Evolutionary conservation across 2,888 invertebrate species (phyloP).

Genomic region (Cecidostiba fungosa): DNA sequence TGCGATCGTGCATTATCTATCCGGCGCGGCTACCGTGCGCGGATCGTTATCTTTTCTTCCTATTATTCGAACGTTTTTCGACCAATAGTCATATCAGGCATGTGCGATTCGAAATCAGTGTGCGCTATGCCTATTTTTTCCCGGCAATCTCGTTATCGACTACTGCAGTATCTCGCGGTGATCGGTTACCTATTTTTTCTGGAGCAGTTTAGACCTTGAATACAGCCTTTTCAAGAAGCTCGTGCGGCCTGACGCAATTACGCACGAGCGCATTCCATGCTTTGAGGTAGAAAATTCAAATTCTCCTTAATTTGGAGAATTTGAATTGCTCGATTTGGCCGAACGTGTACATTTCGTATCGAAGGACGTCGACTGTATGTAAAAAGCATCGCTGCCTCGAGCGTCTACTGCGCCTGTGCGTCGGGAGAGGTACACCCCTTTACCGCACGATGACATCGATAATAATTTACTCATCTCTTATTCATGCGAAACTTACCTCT

Average conservation of each 20-base stretch:
- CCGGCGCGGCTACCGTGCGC: neutral
- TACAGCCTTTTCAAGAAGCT: neutral
- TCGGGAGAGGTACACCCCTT: neutral
- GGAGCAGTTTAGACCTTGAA: conserved; percentile 20
- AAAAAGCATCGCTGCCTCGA: neutral
- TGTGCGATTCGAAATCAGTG: conserved; percentile 28
- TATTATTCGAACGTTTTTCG: conserved; percentile 1
- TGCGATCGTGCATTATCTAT: conserved; percentile 39
- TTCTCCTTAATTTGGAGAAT: neutral
- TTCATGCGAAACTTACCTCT: conserved; percentile 40
- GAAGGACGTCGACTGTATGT: too few species aligned
- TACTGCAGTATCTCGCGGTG: neutral
- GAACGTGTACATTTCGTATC: neutral
- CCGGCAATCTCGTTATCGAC: conserved; percentile 17
- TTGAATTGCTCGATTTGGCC: too few species aligned
- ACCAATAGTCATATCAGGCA: neutral
- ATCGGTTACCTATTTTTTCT: conserved; percentile 30
- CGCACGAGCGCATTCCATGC: neutral
- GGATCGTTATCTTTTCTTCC: conserved; percentile 45
- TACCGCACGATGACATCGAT: conserved; percentile 24
- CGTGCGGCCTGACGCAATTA: neutral
- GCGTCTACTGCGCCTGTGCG: neutral
- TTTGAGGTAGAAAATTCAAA: neutral
- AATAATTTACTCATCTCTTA: conserved; percentile 33
- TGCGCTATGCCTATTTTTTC: conserved; percentile 31